phyloP scores from a whole-genome alignment of 2,888 invertebrate species.

The Nudaria mundana region DNA sequence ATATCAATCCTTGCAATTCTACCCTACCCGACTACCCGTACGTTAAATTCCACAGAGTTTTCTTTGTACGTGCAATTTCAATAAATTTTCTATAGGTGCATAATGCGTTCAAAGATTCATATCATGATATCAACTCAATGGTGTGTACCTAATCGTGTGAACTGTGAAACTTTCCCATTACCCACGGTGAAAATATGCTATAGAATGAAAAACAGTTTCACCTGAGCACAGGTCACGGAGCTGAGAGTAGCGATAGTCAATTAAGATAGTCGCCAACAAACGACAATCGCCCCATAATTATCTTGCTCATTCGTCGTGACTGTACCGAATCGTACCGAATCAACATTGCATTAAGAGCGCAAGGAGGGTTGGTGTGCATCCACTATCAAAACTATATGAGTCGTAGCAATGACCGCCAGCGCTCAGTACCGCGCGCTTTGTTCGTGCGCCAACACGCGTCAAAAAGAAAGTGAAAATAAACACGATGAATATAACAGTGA shows the following conservation, averaged over 20 bases:
- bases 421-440: conserved; percentile 69
- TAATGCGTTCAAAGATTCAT: no score
- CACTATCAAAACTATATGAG: conserved; percentile 78
- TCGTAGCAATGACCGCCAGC: conserved; percentile 48
- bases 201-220: conserved; percentile 75
- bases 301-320: conserved; percentile 77
- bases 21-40: no score
- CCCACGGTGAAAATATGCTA: conserved; percentile 64
- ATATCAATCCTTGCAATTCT: no score
- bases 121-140: no score
- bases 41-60: no score
- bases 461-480: conserved; percentile 67
- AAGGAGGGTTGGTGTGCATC: conserved; percentile 74
- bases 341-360: conserved; percentile 72
- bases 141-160: conserved; percentile 40
- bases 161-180: conserved; percentile 53
- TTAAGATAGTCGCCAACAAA: conserved; percentile 69
- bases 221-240: conserved; percentile 69
- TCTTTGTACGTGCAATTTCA: no score
- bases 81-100: no score
- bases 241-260: conserved; percentile 71
- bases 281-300: conserved; percentile 75
- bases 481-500: conserved; percentile 70
- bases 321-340: conserved; percentile 69
- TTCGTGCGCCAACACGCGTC: conserved; percentile 61